These are phyloP conservation scores for Synanthedon andrenaeformis DNA, from an alignment of 2,888 invertebrate species.

Conservation along the genomic window DNA sequence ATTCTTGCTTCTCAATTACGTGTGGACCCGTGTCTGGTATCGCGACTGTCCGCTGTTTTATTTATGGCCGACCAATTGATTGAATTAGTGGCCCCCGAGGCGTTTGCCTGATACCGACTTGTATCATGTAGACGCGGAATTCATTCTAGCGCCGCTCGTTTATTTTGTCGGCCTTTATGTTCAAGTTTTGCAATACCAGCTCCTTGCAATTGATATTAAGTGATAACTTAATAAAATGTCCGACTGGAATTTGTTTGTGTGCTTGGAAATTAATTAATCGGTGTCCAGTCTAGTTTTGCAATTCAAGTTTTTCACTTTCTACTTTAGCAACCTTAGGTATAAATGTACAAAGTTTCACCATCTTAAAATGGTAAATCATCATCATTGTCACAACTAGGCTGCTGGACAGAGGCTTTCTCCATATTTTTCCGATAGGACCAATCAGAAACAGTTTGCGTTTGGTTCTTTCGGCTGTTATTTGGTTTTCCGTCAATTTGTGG, in stretches of 20 bases:
- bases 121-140: conserved; percentile 41
- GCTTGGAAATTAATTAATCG: no score
- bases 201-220: not conserved
- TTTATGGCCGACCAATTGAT: conserved; percentile 65
- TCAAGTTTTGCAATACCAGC: conserved; percentile 4
- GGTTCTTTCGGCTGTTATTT: no score
- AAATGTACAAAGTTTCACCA: no score
- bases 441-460: no score
- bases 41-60: conserved; percentile 53
- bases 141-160: conserved; percentile 38
- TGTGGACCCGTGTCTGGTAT: conserved; percentile 42
- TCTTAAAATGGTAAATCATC: no score
- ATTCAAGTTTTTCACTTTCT: not conserved
- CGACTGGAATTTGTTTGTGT: no score
- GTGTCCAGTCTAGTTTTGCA: not conserved
- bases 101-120: conserved; percentile 44
- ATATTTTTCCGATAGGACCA: no score
- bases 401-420: no score
- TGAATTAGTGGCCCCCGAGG: conserved; percentile 65
- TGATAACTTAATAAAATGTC: not conserved
- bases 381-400: no score
- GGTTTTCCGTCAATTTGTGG: no score
- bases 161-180: conserved; percentile 25
- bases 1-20: conserved; percentile 62
- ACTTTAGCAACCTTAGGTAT: no score